Base-by-base conservation (phyloP, 2,797 vertebrate genomes). In the Pogoniulus pusillus region DNA sequence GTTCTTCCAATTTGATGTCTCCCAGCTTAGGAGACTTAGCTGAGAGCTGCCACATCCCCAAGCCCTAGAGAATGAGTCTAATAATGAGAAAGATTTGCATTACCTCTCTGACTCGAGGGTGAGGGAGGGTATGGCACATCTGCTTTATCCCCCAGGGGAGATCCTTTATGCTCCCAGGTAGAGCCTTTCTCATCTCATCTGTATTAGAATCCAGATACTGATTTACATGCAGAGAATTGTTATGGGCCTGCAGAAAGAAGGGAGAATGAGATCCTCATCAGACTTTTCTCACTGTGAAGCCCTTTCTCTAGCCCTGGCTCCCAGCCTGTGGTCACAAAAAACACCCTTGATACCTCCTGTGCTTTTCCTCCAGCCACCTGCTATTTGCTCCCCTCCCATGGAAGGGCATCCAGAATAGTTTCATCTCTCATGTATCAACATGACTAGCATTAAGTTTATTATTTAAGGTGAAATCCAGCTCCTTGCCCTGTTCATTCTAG, bases 81-180 rank as follows among this genome's bases (percentile, higher is more conserved):
- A 64, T 32, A 57, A 77, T 20, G 20, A 70, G 32, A 60, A 58
- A 27, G 37, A 9, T 43, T n/a, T 34, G 35, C 22, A 35, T 75
- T 90, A 98, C 97, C 97, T 97, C 77, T 97, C 95, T 37, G 88
- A 91, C 51, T 97, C 82, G 34, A 71, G 69, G 3, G 83, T 82
- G 39, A 71, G 69, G 3, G 83, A 95, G 4, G 93, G 89, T 85
- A 96, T 75, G 34, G 93, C 90, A 32, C 72, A 90, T n/a, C n/a
- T n/a, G n/a, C 68, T 91, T 96, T 70, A 87, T 6, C 5, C 91
- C 72, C 62, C 87, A 58, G 0, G 76, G 81, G 76, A 87, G 76
- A 37, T 82, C 62, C 65, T 96, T 95, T 59, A 51, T 79, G 89
- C 87, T 93, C 9, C 83, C 86, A 9, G 18, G 62, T 29, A 90